A percentile compares a stretch with the other conserved stretches of the same genome.
Conservation (phyloP, 2,888 invertebrate genomes). For the Volucella bombylans region DNA sequence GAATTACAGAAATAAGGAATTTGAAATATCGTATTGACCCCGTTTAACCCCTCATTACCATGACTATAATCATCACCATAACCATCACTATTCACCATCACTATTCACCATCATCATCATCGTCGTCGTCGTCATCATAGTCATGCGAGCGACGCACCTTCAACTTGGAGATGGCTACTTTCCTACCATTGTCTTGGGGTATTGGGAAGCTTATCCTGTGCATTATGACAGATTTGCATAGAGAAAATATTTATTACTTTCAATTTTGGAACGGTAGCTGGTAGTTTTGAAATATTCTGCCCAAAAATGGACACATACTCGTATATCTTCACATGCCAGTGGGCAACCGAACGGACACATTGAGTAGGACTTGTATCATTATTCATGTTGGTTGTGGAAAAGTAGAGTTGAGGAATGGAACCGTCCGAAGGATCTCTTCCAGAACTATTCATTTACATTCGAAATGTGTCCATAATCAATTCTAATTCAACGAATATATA, state of each 20-base stretch:
- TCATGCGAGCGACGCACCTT: neutral
- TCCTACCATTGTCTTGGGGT: slow-evolving; percentile 13
- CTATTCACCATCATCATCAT: slow-evolving; percentile 10
- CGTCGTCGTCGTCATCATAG: neutral
- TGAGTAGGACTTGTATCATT: slow-evolving; percentile 6
- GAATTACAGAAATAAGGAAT: slow-evolving; percentile 36
- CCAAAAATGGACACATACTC: neutral
- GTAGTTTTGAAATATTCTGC: slow-evolving; percentile 37
- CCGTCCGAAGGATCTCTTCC: neutral
- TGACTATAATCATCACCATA: slow-evolving; percentile 17
- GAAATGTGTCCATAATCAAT: slow-evolving; percentile 47
- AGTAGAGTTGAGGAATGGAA: slow-evolving; percentile 6
- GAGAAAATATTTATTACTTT: slow-evolving; percentile 64
- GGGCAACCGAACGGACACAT: neutral
- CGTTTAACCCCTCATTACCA: slow-evolving; percentile 54
- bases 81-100: slow-evolving; percentile 21
- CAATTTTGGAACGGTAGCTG: slow-evolving; percentile 49
- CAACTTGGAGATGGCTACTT: slow-evolving; percentile 10
- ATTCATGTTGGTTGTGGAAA: slow-evolving; percentile 20
- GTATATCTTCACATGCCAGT: neutral
- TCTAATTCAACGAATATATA: slow-evolving; percentile 42
- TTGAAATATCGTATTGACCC: slow-evolving; percentile 36
- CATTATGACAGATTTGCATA: slow-evolving; percentile 56
- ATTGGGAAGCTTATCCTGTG: slow-evolving; percentile 35
- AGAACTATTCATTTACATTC: slow-evolving; percentile 50